Conservation (phyloP, 2,888 invertebrate genomes). For the Melanchra persicariae region DNA sequence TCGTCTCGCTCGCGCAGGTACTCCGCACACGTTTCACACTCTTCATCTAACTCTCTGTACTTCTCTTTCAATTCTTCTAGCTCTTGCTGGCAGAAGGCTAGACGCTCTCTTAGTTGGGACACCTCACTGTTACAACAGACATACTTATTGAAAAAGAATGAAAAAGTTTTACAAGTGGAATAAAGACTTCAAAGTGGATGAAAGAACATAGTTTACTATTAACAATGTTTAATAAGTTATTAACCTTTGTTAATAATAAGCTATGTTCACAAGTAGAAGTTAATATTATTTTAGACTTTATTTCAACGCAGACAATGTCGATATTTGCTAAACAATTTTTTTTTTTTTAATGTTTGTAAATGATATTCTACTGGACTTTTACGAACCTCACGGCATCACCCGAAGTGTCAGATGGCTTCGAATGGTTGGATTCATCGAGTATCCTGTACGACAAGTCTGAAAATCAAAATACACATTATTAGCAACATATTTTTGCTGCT, state of each 20-base stretch:
- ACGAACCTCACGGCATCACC: conserved; percentile 52
- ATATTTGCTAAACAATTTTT: neutral
- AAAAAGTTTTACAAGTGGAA: no score
- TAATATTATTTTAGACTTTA: neutral
- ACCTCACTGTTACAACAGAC: conserved; percentile 75
- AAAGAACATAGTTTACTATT: no score
- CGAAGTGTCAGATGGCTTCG: conserved; percentile 41
- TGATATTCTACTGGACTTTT: neutral
- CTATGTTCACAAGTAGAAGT: no score
- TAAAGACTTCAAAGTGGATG: no score
- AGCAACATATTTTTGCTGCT: no score
- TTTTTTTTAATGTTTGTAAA: no score
- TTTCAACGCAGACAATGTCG: neutral
- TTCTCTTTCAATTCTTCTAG: conserved; percentile 81
- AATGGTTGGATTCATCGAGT: conserved; percentile 48
- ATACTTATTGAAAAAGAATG: no score
- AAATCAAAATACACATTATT: neutral
- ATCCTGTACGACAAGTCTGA: conserved; percentile 41
- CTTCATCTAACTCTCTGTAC: conserved; percentile 86
- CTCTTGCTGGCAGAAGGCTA: conserved; percentile 81
- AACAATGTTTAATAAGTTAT: no score
- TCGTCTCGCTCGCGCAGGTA: conserved; percentile 82
- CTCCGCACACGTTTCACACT: conserved; percentile 86
- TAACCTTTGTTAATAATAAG: no score
- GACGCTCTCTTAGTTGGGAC: conserved; percentile 76